These are phyloP conservation scores for Nasonovia ribisnigri DNA, from an alignment of 2,888 invertebrate genomes.

Conservation along the genomic window DNA sequence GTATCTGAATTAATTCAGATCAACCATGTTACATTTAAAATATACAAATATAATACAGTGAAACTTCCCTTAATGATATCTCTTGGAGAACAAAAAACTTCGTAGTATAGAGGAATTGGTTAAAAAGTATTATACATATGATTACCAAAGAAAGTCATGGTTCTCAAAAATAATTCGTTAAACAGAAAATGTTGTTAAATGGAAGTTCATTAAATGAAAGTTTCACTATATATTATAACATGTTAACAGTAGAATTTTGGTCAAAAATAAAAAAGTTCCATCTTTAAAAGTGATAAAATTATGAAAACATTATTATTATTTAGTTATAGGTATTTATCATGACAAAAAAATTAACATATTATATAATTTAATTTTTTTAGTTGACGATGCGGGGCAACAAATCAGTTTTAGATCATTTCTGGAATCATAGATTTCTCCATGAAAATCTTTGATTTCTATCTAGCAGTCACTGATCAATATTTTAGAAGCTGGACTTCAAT, in stretches of 20 bases:
- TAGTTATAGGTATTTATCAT: background rate
- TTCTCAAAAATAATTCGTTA: too few species aligned
- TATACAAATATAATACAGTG: background rate
- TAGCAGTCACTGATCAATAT: background rate
- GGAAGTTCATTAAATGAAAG: too few species aligned
- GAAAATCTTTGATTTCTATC: background rate
- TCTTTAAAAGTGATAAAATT: background rate
- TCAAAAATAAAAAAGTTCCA: too few species aligned
- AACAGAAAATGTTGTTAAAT: too few species aligned
- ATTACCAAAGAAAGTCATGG: too few species aligned
- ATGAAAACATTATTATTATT: background rate
- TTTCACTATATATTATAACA: too few species aligned
- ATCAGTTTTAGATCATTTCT: background rate
- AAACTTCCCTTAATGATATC: too few species aligned
- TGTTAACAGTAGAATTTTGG: background rate
- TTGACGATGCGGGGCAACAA: background rate
- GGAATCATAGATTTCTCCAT: background rate
- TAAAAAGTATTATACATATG: too few species aligned
- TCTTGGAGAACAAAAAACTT: too few species aligned
- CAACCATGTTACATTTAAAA: background rate
- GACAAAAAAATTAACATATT: background rate
- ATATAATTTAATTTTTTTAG: slow-evolving; percentile 17
- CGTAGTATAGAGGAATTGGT: too few species aligned
- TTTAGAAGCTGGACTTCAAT: background rate
- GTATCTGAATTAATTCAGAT: background rate